Evolutionary conservation across 2,888 invertebrate genomes (phyloP), one percentile per base, ranked within the genome.

Genomic region (Ligdia adustata): DNA sequence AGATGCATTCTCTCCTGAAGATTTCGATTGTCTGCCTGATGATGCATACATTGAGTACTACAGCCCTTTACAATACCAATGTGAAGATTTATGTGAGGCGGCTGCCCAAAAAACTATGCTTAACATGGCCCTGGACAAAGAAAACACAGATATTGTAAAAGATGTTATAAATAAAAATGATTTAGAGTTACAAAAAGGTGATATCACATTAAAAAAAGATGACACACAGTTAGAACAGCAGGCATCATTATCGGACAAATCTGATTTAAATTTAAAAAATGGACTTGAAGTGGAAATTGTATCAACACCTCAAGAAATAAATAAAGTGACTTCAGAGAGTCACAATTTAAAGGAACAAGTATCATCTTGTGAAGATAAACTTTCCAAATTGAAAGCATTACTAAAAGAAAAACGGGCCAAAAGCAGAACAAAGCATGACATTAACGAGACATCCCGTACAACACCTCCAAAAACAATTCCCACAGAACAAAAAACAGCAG

Each of bases 1-100:
- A 69, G 87, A 87, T 72, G 85, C 86, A 3, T 79, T 85, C 32
- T 57, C 73, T 0, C 70, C 78, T 0, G 86, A 88, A 56, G 80
- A 82, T 61, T 76, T 82, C 52, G 66, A 73, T 24, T 66, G 53
- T n/a, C 55, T 79, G 9, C 57, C 79, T 0, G 72, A 72, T 35
- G 63, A 75, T 4, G 58, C 70, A 0, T 67, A 57, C 38, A 57
- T 83, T 16, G 69, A 84, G 47, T 82, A 65, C 46, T 66, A 64
- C 14, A 74, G 72, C 31, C 75, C 81, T 0, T 52, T 50, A 18
- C 75, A 69, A 46, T 64, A 65, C 38, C 73, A 79, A 4, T 56
- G 69, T 3, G 57, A 71, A 5, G 56, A 68, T 7, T 62, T 73
- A 6, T 62, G 60, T n/a, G 65, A 78, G 34, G 56, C 72, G 2